A percentile compares a stretch with the other conserved stretches of the same genome.
These are phyloP conservation scores for Laticauda colubrina DNA, from an alignment of 2,113 vertebrate genomes.

Conservation along the genomic window DNA sequence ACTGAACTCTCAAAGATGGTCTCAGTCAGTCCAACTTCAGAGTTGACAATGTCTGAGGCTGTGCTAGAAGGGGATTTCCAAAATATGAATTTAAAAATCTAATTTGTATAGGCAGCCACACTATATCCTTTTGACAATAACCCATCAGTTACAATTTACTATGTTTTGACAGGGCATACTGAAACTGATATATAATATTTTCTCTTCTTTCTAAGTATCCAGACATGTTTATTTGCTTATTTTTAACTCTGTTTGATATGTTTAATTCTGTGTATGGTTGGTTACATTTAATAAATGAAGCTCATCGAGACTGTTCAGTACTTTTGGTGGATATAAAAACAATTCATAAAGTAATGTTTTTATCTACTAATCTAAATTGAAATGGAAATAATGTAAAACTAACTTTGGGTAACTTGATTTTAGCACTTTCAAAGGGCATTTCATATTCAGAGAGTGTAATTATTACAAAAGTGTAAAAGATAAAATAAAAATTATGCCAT, in stretches of 20 bases:
- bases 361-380: background rate
- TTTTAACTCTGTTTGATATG: background rate
- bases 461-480: background rate
- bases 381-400: background rate
- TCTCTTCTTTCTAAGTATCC: background rate
- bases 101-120: background rate
- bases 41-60: background rate
- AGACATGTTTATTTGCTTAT: background rate
- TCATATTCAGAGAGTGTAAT: background rate
- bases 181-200: background rate
- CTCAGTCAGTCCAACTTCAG: too few relatives aligned
- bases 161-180: background rate
- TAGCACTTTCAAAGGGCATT: background rate
- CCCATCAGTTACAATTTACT: background rate
- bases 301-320: background rate
- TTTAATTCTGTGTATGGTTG: background rate
- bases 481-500: background rate
- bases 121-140: background rate
- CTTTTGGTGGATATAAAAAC: background rate
- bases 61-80: background rate
- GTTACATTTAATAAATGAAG: constrained; percentile 2
- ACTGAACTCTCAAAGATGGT: too few relatives aligned
- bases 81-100: background rate
- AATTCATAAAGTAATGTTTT: background rate
- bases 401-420: background rate